Percentiles rank a stretch among this genome's conserved stretches.
phyloP scores from a whole-genome alignment of 2,797 vertebrate genomes.

The Miichthys miiuy region DNA sequence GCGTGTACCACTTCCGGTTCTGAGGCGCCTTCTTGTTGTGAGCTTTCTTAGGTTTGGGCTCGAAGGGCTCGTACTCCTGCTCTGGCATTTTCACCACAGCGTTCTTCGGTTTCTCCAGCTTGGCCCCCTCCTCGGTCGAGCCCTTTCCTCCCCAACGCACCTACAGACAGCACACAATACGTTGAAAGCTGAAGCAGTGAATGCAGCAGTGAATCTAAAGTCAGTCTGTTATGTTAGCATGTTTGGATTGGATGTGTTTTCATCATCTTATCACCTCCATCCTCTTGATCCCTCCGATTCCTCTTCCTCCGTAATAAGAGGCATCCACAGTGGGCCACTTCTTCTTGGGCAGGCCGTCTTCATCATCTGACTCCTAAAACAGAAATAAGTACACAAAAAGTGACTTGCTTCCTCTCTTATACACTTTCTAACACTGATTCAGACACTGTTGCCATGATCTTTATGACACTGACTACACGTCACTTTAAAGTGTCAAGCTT shows the following conservation, averaged over 20 bases:
- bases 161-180: conserved; percentile 66
- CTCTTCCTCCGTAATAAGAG: conserved; percentile 93
- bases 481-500: neutral
- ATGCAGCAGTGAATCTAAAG: no score
- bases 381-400: neutral
- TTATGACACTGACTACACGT: neutral
- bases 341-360: conserved; percentile 92
- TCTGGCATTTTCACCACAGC: conserved; percentile 94
- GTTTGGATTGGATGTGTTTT: no score
- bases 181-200: neutral
- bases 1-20: conserved; percentile 92
- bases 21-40: conserved; percentile 83
- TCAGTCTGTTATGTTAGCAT: no score
- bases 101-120: conserved; percentile 94
- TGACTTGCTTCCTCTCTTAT: neutral
- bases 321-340: conserved; percentile 94
- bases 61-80: conserved; percentile 92
- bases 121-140: conserved; percentile 94
- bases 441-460: neutral
- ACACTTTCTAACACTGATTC: neutral
- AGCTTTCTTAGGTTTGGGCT: conserved; percentile 91
- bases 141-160: conserved; percentile 96
- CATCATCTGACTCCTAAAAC: conserved; percentile 90
- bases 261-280: conserved; percentile 87
- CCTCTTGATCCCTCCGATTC: conserved; percentile 92